A percentile compares a stretch with the other conserved stretches of the same genome.
Conservation (phyloP, 2,797 vertebrate genomes). For the Gobio occitaniae region DNA sequence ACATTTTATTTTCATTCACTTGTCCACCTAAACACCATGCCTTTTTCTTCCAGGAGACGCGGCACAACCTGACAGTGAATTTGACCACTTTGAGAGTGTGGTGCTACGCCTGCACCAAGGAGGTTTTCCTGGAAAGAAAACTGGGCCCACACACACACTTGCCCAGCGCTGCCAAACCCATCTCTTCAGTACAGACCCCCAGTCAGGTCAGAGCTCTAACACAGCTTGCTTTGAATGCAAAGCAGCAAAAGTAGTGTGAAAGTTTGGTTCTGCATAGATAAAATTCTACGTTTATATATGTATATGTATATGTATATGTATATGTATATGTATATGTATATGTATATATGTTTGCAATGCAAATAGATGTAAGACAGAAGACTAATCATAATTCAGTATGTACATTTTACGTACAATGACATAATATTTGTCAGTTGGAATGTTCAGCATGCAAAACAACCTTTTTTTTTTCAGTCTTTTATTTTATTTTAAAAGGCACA, state of each 20-base stretch:
- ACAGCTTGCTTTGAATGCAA: not conserved
- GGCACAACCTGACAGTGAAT: slow-evolving; percentile 96
- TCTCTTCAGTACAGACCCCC: slow-evolving; percentile 75
- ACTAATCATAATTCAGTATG: not conserved
- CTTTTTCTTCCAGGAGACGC: slow-evolving; percentile 82
- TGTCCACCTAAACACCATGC: slow-evolving; percentile 1
- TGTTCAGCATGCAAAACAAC: too few species aligned
- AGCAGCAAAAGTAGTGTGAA: not conserved
- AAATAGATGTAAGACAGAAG: not conserved
- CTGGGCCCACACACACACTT: slow-evolving; percentile 82
- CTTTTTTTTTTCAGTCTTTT: too few species aligned
- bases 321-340: too few species aligned
- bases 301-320: too few species aligned
- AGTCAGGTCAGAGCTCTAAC: slow-evolving; percentile 68
- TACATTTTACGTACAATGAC: not conserved
- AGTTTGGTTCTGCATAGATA: not conserved
- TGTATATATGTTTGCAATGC: too few species aligned
- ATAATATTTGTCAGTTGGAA: not conserved
- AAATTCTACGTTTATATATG: not conserved
- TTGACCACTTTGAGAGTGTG: slow-evolving; percentile 97
- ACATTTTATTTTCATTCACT: not conserved
- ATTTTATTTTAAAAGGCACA: not conserved
- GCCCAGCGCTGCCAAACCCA: slow-evolving; percentile 74
- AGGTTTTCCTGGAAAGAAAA: slow-evolving; percentile 96
- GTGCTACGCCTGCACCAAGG: slow-evolving; percentile 98